Conservation (phyloP, 2,888 invertebrate genomes). For the Leptothorax acervorum region DNA sequence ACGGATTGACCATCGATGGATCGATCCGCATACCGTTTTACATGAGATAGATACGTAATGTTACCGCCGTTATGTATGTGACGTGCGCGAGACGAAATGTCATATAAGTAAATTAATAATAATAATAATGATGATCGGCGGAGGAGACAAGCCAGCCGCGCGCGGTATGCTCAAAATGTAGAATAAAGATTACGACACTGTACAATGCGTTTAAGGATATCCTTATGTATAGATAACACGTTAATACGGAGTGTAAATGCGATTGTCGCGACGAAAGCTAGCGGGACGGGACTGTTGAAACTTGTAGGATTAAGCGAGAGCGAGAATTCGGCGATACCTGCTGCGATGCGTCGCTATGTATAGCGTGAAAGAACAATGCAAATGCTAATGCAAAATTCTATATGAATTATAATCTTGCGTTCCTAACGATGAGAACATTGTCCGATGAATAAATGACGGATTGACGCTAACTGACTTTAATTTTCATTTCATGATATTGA, state of each 20-base stretch:
- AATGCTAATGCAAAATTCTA: slow-evolving; percentile 45
- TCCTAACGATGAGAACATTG: slow-evolving; percentile 51
- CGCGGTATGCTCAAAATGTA: slow-evolving; percentile 82
- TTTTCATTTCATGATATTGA: slow-evolving; percentile 35
- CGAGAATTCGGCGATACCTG: slow-evolving; percentile 34
- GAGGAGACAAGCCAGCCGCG: slow-evolving; percentile 77
- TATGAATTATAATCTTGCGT: slow-evolving; percentile 45
- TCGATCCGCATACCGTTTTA: slow-evolving; percentile 67
- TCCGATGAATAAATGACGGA: slow-evolving; percentile 54
- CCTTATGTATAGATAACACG: slow-evolving; percentile 65
- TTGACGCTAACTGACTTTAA: slow-evolving; percentile 53
- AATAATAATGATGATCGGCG: slow-evolving; percentile 37
- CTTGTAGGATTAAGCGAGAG: slow-evolving; percentile 38
- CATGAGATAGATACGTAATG: slow-evolving; percentile 42
- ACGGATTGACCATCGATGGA: slow-evolving; percentile 62
- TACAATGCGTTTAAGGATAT: slow-evolving; percentile 74
- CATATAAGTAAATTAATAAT: slow-evolving; percentile 48
- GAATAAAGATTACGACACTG: slow-evolving; percentile 74
- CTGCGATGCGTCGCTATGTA: slow-evolving; percentile 35
- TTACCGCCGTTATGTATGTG: slow-evolving; percentile 49
- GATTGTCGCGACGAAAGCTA: slow-evolving; percentile 35
- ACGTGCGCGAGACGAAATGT: slow-evolving; percentile 32
- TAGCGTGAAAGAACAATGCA: slow-evolving; percentile 41
- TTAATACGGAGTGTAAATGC: slow-evolving; percentile 51
- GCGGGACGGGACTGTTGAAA: slow-evolving; percentile 36